A percentile compares a stretch with the other conserved stretches of the same genome.
phyloP scores from a whole-genome alignment of 1,140 invertebrate species.

The Mycetomoellerius zeteki region DNA sequence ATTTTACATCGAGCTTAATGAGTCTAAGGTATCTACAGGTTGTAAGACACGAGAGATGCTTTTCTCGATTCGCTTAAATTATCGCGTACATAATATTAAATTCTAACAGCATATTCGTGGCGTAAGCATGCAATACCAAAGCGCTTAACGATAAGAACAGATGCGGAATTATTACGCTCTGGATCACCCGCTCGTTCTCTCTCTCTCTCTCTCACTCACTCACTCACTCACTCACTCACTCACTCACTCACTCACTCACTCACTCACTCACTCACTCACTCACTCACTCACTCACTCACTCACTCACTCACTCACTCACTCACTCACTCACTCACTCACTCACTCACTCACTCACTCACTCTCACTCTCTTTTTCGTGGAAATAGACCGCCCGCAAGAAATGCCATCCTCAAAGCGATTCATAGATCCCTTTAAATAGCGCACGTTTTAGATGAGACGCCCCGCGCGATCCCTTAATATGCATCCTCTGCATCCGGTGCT shows the following conservation, averaged over 20 bases:
- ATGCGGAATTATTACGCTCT: conserved; percentile 40
- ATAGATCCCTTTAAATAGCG: conserved; percentile 23
- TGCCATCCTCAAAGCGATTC: conserved; percentile 25
- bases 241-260: background rate
- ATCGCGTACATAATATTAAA: conserved; percentile 54
- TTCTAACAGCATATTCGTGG: conserved; percentile 49
- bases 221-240: background rate
- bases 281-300: background rate
- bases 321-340: background rate
- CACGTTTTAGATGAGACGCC: conserved; percentile 10
- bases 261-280: background rate
- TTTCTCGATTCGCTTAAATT: background rate
- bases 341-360: background rate
- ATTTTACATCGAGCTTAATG: background rate
- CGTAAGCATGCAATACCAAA: conserved; percentile 21
- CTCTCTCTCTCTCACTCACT: background rate
- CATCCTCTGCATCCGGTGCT: background rate
- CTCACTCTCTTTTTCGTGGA: background rate
- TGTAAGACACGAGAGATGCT: conserved; percentile 12
- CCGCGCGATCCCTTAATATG: conserved; percentile 9
- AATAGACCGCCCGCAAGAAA: conserved; percentile 25
- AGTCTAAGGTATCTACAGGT: background rate
- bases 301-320: background rate
- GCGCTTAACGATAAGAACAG: conserved; percentile 52
- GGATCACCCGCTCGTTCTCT: conserved; percentile 5